A percentile compares a stretch with the other conserved stretches of the same genome.
Conservation (phyloP, 2,797 vertebrate species). For the Melopsittacus undulatus region DNA sequence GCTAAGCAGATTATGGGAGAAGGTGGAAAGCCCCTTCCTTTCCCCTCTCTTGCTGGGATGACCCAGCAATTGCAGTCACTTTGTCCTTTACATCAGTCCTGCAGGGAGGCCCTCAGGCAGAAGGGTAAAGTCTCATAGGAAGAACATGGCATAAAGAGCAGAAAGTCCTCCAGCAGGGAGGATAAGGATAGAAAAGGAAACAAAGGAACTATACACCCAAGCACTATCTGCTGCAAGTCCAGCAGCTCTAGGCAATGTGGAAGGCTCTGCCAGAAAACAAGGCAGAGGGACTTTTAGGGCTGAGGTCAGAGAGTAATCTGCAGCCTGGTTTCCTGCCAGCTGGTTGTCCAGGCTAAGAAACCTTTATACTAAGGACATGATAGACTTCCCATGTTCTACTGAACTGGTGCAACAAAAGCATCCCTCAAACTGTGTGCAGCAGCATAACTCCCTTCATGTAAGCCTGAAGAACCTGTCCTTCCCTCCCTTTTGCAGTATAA, state of each 20-base stretch:
- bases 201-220: neutral
- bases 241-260: neutral
- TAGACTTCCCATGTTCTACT: neutral
- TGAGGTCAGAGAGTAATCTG: neutral
- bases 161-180: neutral
- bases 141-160: neutral
- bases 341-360: neutral
- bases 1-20: neutral
- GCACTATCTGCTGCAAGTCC: neutral
- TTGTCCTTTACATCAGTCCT: neutral
- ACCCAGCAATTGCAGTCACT: neutral
- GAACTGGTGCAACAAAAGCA: neutral
- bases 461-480: neutral
- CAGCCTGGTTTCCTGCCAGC: neutral
- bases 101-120: neutral
- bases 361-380: neutral
- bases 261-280: neutral
- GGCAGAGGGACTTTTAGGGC: neutral
- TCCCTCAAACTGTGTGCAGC: fast-evolving
- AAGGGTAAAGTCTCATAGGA: neutral
- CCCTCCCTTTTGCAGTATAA: neutral
- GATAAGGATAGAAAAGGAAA: neutral
- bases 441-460: neutral
- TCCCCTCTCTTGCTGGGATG: neutral
- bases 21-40: conserved; percentile 3